A percentile compares a stretch with the other conserved stretches of the same genome.
Evolutionary conservation across 2,888 invertebrate species (phyloP).

Genomic region (Mermis nigrescens): DNA sequence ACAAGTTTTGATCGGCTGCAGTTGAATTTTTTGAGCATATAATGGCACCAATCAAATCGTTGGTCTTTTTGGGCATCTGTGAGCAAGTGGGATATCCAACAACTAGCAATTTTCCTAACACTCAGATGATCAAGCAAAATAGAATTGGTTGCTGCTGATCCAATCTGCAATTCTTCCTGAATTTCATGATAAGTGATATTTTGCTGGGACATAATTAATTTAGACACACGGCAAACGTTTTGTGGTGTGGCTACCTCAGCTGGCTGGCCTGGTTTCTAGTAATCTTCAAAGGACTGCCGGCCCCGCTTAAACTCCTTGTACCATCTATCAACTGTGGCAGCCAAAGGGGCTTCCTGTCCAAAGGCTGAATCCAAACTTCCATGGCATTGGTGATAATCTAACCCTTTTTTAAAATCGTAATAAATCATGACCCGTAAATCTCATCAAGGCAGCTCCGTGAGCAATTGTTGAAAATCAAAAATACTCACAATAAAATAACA

Average conservation of each 20-base stretch:
- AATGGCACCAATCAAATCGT: background rate
- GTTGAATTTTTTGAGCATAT: background rate
- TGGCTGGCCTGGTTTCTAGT: background rate
- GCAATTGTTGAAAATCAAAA: no score
- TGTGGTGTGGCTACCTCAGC: background rate
- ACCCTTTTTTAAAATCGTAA: conserved; percentile 1
- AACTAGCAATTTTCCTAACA: background rate
- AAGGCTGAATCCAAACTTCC: background rate
- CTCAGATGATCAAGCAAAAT: background rate
- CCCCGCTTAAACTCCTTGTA: background rate
- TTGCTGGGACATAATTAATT: background rate
- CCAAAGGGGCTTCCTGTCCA: background rate
- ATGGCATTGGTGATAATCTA: background rate
- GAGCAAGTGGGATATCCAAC: background rate
- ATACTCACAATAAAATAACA: no score
- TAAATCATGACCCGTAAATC: background rate
- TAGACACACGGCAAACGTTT: background rate
- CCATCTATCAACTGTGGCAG: background rate
- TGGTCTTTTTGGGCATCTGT: background rate
- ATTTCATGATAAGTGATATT: background rate
- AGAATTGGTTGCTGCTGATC: background rate
- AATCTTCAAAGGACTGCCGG: background rate
- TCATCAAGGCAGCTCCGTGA: no score
- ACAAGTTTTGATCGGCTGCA: background rate
- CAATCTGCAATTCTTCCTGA: background rate